Evolutionary conservation across 2,888 invertebrate genomes (phyloP), one percentile per base, ranked within the genome.

Genomic region (Dryocosmus kuriphilus): DNA sequence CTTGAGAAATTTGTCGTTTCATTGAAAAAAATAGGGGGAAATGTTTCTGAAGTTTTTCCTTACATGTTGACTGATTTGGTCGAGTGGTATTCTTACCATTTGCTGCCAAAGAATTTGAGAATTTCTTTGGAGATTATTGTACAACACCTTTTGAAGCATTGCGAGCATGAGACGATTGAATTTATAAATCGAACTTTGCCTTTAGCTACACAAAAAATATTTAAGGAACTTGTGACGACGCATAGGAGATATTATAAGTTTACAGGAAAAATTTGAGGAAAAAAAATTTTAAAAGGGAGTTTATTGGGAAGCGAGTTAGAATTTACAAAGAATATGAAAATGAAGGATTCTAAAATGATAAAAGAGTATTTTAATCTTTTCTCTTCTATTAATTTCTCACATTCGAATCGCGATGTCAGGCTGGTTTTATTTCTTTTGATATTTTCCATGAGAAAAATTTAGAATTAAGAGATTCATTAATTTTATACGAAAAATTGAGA

Each of bases 121-220:
- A 51, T 30, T 71, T 30, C 30, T 51, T 71, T 71, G n/a, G 71
- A 71, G 30, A n/a, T 71, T 6, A 71, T 71, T 30, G 46, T 71
- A 32, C 71, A 71, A 51, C 71, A 51, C 55, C 46, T 71, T 6
- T 51, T 71, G n/a, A 71, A 51, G 51, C 19, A 71, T 30, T 71
- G 71, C 51, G 71, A 71, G 30, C 71, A 71, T 30, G 71, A 32
- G n/a, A 51, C 46, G 46, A 71, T 71, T 71, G 71, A 71, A 71
- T 71, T 30, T n/a, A 30, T 71, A 30, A 71, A 71, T 71, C 71
- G 71, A 32, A 71, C 71, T 30, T 51, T 71, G 51, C 71, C 71
- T n/a, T 30, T 71, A 51, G 51, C 71, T 19, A 51, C 71, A 0
- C 71, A 71, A 46, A 51, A 19, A 51, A 51, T 71, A 71, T 71